Evolutionary conservation across 2,797 vertebrate species (phyloP), one percentile per base, ranked within the genome.

Genomic region (Sphenodon punctatus): DNA sequence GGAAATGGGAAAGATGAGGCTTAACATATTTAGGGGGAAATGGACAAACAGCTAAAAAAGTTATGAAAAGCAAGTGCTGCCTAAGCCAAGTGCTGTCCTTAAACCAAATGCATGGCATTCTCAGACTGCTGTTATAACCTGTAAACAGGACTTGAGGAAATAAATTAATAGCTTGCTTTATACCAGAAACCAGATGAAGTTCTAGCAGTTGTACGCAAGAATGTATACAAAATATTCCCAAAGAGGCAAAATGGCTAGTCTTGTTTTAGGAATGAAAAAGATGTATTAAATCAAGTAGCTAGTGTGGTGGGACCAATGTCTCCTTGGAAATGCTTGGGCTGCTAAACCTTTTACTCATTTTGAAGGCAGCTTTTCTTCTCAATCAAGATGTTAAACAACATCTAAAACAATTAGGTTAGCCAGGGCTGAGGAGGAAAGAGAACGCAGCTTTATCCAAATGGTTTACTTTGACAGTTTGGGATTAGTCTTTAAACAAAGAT

Each of bases 381-480:
- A 88, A 48, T 25, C 16, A 63, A 63, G 10, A 49, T 30, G 79
- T 19, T 39, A 46, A 77, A 71, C 80, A 55, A n/a, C 8, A 53
- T 42, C n/a, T 61, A 70, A 60, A 3, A 82, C 1, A 3, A 0
- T 0, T 48, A 65, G 23, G 23, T 48, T 0, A 0, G 19, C 30
- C 10, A 16, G 32, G 27, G 22, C 30, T 34, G 30, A 56, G 34
- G 56, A 34, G 56, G 56, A 30, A 22, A 34, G 30, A 56, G 19
- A 20, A 32, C 32, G 10, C 53, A 56, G 56, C 51, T n/a, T 4
- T 2, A 10, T 60, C 10, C 23, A 8, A 30, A 59, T 10, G 23
- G 14, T 17, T 80, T 51, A 89, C 70, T 14, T 67, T 3, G 15
- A 53, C 6, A 27, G 14, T 27, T 43, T 6, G 60, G 74, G 77